These are phyloP conservation scores for Brachypalpus laphriformis DNA, from an alignment of 2,888 invertebrate genomes.

Conservation along the genomic window DNA sequence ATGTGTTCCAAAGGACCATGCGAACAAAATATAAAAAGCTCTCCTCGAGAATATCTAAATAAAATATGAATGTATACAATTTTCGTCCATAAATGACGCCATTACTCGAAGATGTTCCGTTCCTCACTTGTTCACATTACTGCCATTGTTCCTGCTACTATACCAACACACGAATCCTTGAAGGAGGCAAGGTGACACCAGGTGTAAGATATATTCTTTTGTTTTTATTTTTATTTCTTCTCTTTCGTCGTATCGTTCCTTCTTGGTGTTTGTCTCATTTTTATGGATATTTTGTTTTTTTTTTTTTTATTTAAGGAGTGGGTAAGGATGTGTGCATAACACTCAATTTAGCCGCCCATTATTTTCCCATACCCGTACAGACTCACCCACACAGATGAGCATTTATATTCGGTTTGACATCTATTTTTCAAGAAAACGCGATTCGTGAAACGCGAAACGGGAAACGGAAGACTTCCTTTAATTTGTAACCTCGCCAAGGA, in stretches of 20 bases:
- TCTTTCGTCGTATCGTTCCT: neutral
- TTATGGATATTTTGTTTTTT: conserved; percentile 26
- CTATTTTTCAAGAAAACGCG: conserved; percentile 34
- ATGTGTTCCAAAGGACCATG: conserved; percentile 43
- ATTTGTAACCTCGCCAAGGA: conserved; percentile 58
- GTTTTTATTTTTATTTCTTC: conserved; percentile 43
- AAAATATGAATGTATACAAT: conserved; percentile 71
- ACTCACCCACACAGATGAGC: neutral
- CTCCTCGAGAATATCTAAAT: conserved; percentile 62
- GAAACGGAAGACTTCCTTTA: conserved; percentile 59
- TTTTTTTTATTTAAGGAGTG: conserved; percentile 4
- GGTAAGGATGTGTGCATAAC: conserved; percentile 61
- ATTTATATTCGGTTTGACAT: conserved; percentile 31
- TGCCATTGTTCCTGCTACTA: conserved; percentile 1
- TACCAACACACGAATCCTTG: neutral
- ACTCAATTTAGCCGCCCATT: conserved; percentile 71
- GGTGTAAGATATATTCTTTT: conserved; percentile 63
- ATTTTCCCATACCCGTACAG: conserved; percentile 32
- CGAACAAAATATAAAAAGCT: neutral
- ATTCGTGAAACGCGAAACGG: neutral
- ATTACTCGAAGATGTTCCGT: conserved; percentile 71
- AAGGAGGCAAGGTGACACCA: conserved; percentile 65
- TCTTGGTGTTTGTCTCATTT: conserved; percentile 28
- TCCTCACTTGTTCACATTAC: conserved; percentile 10
- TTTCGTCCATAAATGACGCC: conserved; percentile 73